A percentile compares a stretch with the other conserved stretches of the same genome.
Conservation (phyloP, 53 echinoderm and acorn worm species). For the Pentamera pediparva region DNA sequence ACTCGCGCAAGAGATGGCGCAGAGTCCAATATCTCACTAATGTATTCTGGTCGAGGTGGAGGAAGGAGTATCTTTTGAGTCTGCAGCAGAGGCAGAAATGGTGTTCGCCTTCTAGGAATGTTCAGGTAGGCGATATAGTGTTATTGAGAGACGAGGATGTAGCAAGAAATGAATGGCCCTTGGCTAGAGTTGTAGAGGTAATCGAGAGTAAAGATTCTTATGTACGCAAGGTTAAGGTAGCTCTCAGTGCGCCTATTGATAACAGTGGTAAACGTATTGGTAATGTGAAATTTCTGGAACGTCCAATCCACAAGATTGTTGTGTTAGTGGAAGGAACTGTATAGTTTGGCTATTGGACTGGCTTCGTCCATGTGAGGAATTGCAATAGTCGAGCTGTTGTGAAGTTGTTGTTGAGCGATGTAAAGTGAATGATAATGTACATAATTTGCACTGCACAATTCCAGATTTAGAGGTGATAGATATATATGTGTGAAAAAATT, state of each 20-base stretch:
- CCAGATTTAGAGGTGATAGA: no score
- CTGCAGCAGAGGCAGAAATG: constrained; percentile 31
- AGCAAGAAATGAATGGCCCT: background rate
- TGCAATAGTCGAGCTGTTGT: no score
- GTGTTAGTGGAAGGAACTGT: background rate
- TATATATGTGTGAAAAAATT: background rate
- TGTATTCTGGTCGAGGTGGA: constrained; percentile 58
- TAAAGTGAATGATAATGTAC: no score
- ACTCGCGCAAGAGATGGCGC: constrained; percentile 48
- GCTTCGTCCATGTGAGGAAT: no score
- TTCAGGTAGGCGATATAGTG: background rate
- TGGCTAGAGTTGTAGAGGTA: background rate
- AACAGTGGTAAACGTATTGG: no score
- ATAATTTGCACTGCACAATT: no score
- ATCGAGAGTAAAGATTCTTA: background rate
- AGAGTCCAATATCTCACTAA: constrained; percentile 33
- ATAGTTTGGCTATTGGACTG: no score
- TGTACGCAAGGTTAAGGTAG: background rate
- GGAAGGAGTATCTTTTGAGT: constrained; percentile 42
- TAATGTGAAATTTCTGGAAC: background rate
- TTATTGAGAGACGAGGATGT: background rate
- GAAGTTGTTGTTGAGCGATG: no score
- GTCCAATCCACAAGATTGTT: background rate
- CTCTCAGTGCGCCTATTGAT: no score
- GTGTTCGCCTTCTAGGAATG: constrained; percentile 10